Conservation (phyloP, 2,113 vertebrate species). For the Laticauda colubrina region DNA sequence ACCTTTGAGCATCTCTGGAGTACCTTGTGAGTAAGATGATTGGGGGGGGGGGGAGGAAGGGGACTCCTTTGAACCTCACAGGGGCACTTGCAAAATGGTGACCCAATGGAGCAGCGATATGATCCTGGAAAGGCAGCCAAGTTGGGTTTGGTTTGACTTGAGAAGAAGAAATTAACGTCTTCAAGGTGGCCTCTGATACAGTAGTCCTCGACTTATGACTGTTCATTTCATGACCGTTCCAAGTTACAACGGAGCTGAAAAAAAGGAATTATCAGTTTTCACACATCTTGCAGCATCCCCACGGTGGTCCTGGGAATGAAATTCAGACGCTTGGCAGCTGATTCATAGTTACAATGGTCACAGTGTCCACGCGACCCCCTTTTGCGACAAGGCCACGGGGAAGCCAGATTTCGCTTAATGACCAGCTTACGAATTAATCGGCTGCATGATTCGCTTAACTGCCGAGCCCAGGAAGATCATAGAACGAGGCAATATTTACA, state of each 20-base stretch:
- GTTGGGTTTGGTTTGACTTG: neutral
- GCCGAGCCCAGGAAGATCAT: no score
- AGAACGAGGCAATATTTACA: no score
- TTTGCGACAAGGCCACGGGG: no score
- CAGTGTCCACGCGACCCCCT: no score
- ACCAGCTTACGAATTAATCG: no score
- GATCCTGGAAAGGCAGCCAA: neutral
- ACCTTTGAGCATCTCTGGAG: slow-evolving; percentile 96
- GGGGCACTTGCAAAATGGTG: neutral
- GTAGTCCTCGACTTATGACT: neutral
- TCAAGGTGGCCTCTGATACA: neutral
- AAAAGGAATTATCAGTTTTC: no score
- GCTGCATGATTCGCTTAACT: no score
- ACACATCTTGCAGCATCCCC: no score
- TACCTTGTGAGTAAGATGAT: slow-evolving; percentile 83
- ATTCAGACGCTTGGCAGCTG: no score
- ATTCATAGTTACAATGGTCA: no score
- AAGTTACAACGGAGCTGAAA: neutral
- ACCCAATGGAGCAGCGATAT: neutral
- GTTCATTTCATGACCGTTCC: neutral
- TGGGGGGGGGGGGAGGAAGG: neutral
- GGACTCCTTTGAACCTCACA: neutral
- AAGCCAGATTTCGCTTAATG: no score
- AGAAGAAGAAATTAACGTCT: neutral
- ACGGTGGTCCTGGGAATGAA: no score